Base-by-base conservation (phyloP, 2,113 vertebrate species). In the Otocyon megalotis region DNA sequence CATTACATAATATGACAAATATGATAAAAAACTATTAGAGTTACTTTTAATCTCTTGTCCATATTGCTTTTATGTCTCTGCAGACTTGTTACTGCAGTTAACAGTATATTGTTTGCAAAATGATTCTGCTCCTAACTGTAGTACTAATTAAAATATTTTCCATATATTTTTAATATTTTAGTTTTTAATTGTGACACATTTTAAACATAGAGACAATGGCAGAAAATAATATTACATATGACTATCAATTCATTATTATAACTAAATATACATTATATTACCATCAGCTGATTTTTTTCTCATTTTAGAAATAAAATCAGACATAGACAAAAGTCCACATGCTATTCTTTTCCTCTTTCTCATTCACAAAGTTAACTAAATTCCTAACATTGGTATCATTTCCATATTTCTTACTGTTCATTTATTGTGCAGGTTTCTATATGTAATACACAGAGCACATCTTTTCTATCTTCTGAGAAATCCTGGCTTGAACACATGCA, bases 271-370 rank as follows among this genome's bases (percentile, higher is more conserved):
- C 5, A 63, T 65, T 92, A 92, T 62, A 81, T 54, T 96, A 69
- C 35, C 10, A 87, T 74, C 71, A 80, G 65, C 3, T 53, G 11
- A 89, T 54, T 96, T 94, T 72, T 65, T 93, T 92, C 14, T 77
- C 14, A 32, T 94, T 92, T 92, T 60, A 85, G 35, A 96, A 91
- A 95, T 14, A 67, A 89, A 62, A 62, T 11, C 8, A 63, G 17
- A 56, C n/a, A 54, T 15, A 50, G 28, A 30, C 5, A 67, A 54
- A 80, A 90, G 17, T 43, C 2, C 13, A 88, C 15, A 76, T 79
- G 20, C 2, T 32, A 8, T 92, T 92, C 22, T 24, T 80, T 84
- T 80, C 3, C 35, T 69, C 20, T 76, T 84, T 56, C 13, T 85
- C 22, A 84, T 74, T 72, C 5, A 22, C 12, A 81, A 20, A 80